Conservation (phyloP, 2,113 vertebrate species). For the Carollia perspicillata region DNA sequence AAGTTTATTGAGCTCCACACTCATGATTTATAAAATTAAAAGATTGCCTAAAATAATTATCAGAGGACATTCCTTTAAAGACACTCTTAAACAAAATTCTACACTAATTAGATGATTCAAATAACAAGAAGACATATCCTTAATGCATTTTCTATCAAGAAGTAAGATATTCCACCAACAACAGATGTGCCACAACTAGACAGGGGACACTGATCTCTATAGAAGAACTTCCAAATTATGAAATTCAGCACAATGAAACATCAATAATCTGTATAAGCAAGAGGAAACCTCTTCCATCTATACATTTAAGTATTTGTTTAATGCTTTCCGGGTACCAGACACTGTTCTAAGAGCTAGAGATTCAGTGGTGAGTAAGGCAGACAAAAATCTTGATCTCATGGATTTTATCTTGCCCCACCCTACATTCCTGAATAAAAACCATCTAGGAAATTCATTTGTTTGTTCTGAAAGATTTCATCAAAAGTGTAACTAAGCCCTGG, state of each 20-base stretch:
- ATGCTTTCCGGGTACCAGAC: neutral
- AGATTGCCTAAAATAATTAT: constrained; percentile 14
- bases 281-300: neutral
- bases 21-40: neutral
- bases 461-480: neutral
- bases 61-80: neutral
- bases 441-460: neutral
- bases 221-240: neutral
- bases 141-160: neutral
- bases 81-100: neutral
- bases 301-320: neutral
- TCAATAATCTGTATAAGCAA: neutral
- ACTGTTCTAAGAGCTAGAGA: neutral
- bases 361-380: neutral
- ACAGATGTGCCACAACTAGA: neutral
- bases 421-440: neutral
- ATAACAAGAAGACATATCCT: neutral
- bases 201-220: neutral
- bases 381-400: neutral
- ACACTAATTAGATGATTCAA: neutral
- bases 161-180: neutral
- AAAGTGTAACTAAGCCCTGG: neutral
- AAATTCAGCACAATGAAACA: neutral
- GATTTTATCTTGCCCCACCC: neutral
- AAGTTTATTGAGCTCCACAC: neutral